A percentile compares a stretch with the other conserved stretches of the same genome.
Evolutionary conservation across 2,113 vertebrate genomes (phyloP).

Genomic region (Petrocephalus zakoni): DNA sequence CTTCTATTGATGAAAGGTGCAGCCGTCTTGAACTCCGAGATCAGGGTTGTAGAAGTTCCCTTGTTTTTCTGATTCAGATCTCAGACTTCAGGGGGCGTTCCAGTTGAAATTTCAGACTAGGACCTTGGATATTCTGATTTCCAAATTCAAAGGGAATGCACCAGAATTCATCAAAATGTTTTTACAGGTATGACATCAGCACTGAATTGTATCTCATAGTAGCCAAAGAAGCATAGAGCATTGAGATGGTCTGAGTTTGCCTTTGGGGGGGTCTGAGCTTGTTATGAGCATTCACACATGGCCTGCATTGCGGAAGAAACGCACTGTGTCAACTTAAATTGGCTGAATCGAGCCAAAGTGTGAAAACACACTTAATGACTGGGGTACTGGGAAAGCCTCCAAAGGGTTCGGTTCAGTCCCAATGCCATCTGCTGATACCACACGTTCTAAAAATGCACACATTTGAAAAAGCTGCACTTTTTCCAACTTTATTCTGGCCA

Average conservation of each 20-base stretch:
- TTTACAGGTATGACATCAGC: background rate
- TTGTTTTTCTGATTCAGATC: too few species aligned
- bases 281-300: background rate
- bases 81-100: too few species aligned
- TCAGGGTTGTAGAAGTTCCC: too few species aligned
- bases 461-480: background rate
- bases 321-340: background rate
- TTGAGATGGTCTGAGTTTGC: background rate
- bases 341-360: background rate
- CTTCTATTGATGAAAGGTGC: too few species aligned
- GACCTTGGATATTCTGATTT: background rate
- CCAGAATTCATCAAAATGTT: background rate
- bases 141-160: background rate
- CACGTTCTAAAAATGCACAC: background rate
- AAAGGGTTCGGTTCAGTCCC: background rate
- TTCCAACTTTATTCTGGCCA: background rate
- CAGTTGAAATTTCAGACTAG: too few species aligned
- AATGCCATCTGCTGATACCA: background rate
- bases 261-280: background rate
- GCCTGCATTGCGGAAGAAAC: background rate
- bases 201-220: background rate
- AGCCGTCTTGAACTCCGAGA: too few species aligned
- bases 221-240: background rate
- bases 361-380: background rate
- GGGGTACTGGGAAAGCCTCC: background rate